Evolutionary conservation across 2,797 vertebrate genomes (phyloP), one percentile per base, ranked within the genome.

Genomic region (Falco berigora): DNA sequence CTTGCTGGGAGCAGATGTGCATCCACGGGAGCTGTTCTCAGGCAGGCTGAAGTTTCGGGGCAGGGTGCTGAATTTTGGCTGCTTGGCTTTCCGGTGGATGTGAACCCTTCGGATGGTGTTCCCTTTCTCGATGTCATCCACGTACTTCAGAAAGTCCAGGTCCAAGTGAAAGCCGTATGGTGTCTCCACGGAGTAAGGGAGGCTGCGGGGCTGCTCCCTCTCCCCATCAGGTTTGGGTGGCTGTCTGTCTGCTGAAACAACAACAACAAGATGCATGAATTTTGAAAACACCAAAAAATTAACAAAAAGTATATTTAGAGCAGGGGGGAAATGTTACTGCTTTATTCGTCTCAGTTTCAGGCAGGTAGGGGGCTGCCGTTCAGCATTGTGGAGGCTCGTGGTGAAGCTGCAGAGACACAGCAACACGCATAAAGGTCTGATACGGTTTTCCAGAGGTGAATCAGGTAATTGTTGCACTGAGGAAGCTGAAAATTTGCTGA

Each of bases 101-200:
- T 99, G 98, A 61, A 99, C 98, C 96, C 98, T 98, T 96, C 98
- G 98, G 97, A 99, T 99, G 91, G 99, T 99, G 96, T 99, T 98
- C 61, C 99, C 99, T 97, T 99, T 99, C 98, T 99, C 99, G 15
- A 99, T 99, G 97, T 99, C 99, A 5, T 99, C 99, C 56, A 99
- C 99, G 36, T 99, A 99, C 92, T 99, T 99, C 77, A 99, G 98
- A 97, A 99, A 99, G 97, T 99, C 99, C 87, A 99, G 98, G 96
- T 99, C 99, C 93, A 99, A 84, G 92, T 99, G 99, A 96, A 99
- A 99, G 93, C 99, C 99, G 12, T 99, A 99, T 0, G 99, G 99
- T 0, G 99, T 99, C 98, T 99, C 99, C 96, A 99, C 98, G 8
- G 99, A 99, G 97, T 99, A 99, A 24, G 99, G 99, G 72, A 99